Evolutionary conservation across 2,888 invertebrate genomes (phyloP), one percentile per base, ranked within the genome.

Genomic region (Rhagonycha lutea): DNA sequence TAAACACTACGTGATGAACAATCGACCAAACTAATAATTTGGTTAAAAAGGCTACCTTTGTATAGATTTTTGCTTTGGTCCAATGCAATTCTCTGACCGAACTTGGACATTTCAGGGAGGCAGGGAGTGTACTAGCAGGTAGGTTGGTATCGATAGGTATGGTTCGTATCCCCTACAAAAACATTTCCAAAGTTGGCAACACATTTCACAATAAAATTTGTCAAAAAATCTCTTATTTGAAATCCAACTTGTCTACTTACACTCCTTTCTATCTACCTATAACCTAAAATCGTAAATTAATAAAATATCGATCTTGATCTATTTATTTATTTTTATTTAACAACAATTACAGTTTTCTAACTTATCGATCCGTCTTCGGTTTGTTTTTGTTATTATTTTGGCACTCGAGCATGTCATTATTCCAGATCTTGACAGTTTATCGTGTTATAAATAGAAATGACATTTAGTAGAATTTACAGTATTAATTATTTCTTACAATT

Each of bases 361-460:
- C 47, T 47, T 47, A 7, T 2, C 47, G n/a, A 7, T 5, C n/a
- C n/a, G 5, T n/a, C 47, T 47, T n/a, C 47, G n/a, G 47, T 47
- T 47, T 47, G 47, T 47, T 47, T 47, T 47, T 65, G 63, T 65
- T 65, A 24, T 65, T 26, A 24, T 24, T 65, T 65, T 24, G 47
- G 63, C 63, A 18, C 26, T 65, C 26, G 24, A 24, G 24, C 47
- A 47, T n/a, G n/a, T 32, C 32, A 14, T 8, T 18, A 23, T 62
- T 18, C 1, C 9, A 18, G 23, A 11, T 12, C 12, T 65, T 65
- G 23, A 62, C 62, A 62, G 23, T 23, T 61, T 47, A 47, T 47
- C 47, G 47, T 47, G n/a, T 47, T 74, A 74, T 61, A 74, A 74
- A 74, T 74, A 67, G 67, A 70, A 18, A 70, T 74, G 74, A 74